phyloP scores from a whole-genome alignment of 30 jellyfish, hydroid and myxozoan species.

The Hydractinia echinata region DNA sequence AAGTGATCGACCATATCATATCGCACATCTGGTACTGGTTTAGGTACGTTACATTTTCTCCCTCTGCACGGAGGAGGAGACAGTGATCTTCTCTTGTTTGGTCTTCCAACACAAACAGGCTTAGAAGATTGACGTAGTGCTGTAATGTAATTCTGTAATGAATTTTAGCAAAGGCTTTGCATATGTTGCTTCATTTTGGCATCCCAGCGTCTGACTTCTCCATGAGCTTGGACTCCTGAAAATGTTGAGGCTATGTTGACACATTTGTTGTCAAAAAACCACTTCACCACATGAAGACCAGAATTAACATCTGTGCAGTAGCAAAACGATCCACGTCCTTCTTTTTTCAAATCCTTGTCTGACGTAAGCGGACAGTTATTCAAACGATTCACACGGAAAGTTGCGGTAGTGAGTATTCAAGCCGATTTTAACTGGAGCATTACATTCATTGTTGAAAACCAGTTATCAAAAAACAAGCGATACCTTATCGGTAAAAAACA shows the following conservation, averaged over 20 bases:
- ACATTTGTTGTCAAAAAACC: constrained; percentile 50
- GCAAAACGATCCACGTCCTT: constrained; percentile 34
- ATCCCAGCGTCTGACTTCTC: constrained; percentile 47
- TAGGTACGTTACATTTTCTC: constrained; percentile 35
- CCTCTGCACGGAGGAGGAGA: constrained; percentile 30
- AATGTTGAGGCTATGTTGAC: constrained; percentile 47
- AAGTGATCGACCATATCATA: constrained; percentile 42
- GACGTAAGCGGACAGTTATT: constrained; percentile 45
- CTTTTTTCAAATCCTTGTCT: constrained; percentile 43
- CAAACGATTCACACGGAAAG: constrained; percentile 39
- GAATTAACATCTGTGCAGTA: constrained; percentile 44
- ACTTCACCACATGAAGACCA: constrained; percentile 37
- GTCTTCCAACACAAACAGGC: constrained; percentile 34
- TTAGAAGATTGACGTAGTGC: constrained; percentile 25
- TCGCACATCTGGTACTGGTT: constrained; percentile 37
- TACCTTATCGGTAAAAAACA: constrained; percentile 34
- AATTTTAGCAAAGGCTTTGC: constrained; percentile 34
- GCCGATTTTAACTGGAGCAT: constrained; percentile 8
- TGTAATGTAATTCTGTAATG: constrained; percentile 18
- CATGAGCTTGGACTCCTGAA: constrained; percentile 17
- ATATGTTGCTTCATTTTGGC: constrained; percentile 37
- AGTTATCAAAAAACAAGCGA: background rate
- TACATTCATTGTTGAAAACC: background rate
- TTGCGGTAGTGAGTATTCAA: constrained; percentile 39
- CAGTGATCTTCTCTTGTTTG: constrained; percentile 20